Conservation (phyloP, 1,140 invertebrate genomes). For the Tribolium madens region DNA sequence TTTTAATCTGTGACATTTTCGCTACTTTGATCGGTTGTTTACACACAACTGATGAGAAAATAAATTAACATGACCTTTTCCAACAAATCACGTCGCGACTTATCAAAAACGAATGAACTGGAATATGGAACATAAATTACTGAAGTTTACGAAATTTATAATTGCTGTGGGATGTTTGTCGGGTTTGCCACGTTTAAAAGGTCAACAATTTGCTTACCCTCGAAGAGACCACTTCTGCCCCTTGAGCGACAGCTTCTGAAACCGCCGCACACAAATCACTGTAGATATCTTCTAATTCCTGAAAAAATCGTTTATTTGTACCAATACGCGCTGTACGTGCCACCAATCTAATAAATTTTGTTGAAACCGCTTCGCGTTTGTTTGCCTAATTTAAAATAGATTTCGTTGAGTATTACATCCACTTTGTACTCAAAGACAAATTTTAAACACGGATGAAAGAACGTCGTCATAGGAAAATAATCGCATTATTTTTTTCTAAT, state of each 20-base stretch:
- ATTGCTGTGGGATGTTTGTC: no score
- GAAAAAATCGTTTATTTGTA: conserved; percentile 60
- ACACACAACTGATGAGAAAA: neutral
- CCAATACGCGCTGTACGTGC: neutral
- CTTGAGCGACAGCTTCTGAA: conserved; percentile 83
- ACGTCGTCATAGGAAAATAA: neutral
- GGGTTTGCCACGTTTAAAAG: neutral
- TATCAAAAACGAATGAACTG: no score
- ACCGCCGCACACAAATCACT: conserved; percentile 84
- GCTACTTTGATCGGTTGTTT: conserved; percentile 4
- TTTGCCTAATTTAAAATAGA: neutral
- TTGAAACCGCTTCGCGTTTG: no score
- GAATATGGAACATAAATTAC: no score
- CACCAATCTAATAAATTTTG: conserved; percentile 10
- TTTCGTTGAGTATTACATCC: no score
- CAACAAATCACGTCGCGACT: no score
- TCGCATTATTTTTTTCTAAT: conserved; percentile 23
- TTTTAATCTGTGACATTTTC: conserved; percentile 16
- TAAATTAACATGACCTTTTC: conserved; percentile 14
- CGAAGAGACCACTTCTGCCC: conserved; percentile 82
- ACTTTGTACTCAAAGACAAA: neutral
- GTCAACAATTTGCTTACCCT: conserved; percentile 74
- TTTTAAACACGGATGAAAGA: neutral
- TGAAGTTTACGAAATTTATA: no score
- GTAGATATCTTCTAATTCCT: conserved; percentile 91